Base-by-base conservation (phyloP, 2,888 invertebrate species). In the Pilophorus perplexus region DNA sequence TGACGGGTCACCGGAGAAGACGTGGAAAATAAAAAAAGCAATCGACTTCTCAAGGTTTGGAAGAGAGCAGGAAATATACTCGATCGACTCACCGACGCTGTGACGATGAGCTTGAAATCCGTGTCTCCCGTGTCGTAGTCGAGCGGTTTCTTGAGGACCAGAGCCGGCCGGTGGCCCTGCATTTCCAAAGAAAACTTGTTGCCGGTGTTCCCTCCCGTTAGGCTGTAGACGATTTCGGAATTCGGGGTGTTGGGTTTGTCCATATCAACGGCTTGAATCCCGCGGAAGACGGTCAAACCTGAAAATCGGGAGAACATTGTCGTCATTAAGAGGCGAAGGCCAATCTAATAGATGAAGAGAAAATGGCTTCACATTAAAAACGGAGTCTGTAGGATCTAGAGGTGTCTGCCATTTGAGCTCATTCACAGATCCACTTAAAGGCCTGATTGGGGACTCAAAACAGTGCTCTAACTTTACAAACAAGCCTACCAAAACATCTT, bases 171-270 rank as follows among this genome's bases (percentile, higher is more conserved):
- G 75, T 90, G 90, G 64, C 76, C 76, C 2, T 88, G 88, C 76
- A 86, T 88, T 75, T 91, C 92, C 54, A 92, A 77, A 0, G 85
- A 82, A 75, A 93, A 93, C 74, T 87, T 87, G 1, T 87, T 88
- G n/a, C 81, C 80, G 50, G 83, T 81, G 74, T 89, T 87, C 2
- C 88, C 88, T 20, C 83, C 82, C 10, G 83, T 80, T 74, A 92
- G 87, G 73, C 86, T 85, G 78, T 90, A 90, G 74, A 90, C 88
- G 22, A 92, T 84, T 72, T 91, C 90, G 0, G 91, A 91, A 78
- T 92, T 92, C 0, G 89, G 90, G 0, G 89, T 92, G 77, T 91
- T 90, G 0, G 91, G 91, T 76, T 90, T 90, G 76, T 92, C 92
- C 3, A 87, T 83, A 78, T 92, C 92, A 50, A 86, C 83, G 0